phyloP scores from a whole-genome alignment of 2,113 vertebrate species.

The Perca flavescens region DNA sequence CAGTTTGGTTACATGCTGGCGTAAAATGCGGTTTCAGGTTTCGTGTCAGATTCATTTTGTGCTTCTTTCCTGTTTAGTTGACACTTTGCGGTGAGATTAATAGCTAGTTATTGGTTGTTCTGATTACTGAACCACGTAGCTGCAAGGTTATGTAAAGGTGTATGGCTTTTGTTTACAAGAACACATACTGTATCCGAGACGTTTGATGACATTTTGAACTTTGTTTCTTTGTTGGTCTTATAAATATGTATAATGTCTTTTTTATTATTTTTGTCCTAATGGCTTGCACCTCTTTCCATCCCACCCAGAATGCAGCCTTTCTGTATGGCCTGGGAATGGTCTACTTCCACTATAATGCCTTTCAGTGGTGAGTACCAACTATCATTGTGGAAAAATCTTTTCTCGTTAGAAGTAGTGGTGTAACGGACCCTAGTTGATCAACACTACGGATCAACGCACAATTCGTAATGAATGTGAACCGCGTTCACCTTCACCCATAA shows the following conservation, averaged over 20 bases:
- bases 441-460: no score
- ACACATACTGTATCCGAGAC: no score
- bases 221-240: background rate
- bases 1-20: constrained; percentile 14
- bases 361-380: constrained; percentile 95
- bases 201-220: background rate
- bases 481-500: no score
- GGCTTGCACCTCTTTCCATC: background rate
- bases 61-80: background rate
- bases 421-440: no score
- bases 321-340: constrained; percentile 99
- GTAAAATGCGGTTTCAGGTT: constrained; percentile 49
- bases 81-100: constrained; percentile 20
- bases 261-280: background rate
- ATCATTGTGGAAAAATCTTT: no score
- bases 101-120: background rate
- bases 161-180: background rate
- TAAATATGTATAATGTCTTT: background rate
- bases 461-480: no score
- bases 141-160: background rate
- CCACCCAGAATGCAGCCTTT: constrained; percentile 98
- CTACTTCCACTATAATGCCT: constrained; percentile 99
- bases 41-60: constrained; percentile 44
- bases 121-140: background rate
- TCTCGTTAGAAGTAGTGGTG: no score